Evolutionary conservation across 2,113 vertebrate species (phyloP), one percentile per base, ranked within the genome.

Genomic region (Gadus chalcogrammus): DNA sequence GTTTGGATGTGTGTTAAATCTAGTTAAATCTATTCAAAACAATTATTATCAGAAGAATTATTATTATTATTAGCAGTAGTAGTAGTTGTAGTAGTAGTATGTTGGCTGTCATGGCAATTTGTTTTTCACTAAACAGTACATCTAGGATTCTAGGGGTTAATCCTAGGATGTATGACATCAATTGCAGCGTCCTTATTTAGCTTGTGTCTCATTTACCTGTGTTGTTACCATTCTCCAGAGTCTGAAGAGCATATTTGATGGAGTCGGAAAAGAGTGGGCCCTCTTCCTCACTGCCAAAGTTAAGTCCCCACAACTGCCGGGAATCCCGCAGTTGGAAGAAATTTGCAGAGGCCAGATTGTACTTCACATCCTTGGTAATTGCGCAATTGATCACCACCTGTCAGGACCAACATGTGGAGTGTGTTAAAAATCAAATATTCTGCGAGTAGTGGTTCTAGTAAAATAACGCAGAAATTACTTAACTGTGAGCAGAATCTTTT

Each of bases 371-470:
- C 77, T 90, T 92, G 20, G 88, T 2, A 0, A 95, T 90, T 3
- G 93, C 85, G 78, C 92, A 94, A 84, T 95, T 95, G 80, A 95
- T 94, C 66, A 95, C 94, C 81, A 95, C 93, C 94, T 94, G 67
- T 1, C 16, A 18, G 15, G n/a, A 59, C 17, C 18, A 27, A 5
- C 18, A n/a, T 59, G 58, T 35, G 31, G 2, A 35, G 31, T 48
- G 12, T 48, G 12, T 48, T 48, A 9, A 35, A 35, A 48, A 9
- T 48, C 2, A 48, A 48, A 48, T 48, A 48, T 48, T 48, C 6
- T 12, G 42, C 12, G 42, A 48, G 12, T 48, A 9, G 42, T 2
- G 42, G 42, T 48, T 48, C 1, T 12, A 48, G 42, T 48, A 48
- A 1, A 2, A 48, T 9, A 2, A 13, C 8, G 5, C 12, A 48